phyloP scores from a whole-genome alignment of 1,140 invertebrate species.

The Helicoverpa zea region DNA sequence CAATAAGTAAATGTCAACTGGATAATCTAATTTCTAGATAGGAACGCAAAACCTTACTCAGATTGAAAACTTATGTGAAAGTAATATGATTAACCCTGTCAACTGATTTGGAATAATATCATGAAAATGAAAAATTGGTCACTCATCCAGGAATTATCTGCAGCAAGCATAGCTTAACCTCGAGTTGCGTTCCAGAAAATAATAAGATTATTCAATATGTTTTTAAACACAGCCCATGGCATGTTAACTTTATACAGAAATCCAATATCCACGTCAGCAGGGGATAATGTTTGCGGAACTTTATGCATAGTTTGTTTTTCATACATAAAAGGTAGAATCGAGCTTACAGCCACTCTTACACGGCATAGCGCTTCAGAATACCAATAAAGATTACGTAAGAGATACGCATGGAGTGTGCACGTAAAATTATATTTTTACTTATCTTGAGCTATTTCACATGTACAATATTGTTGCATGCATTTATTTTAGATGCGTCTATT shows the following conservation, averaged over 20 bases:
- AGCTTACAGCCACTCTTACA: constrained; percentile 13
- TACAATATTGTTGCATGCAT: constrained; percentile 14
- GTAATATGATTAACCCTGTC: no score
- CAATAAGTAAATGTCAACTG: constrained; percentile 13
- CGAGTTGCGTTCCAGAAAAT: no score
- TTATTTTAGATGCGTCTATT: no score
- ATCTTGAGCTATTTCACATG: constrained; percentile 17
- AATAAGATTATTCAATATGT: no score
- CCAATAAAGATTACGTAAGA: constrained; percentile 29
- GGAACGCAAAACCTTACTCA: not conserved
- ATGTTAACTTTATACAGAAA: no score
- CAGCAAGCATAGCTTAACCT: no score
- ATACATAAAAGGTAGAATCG: not conserved
- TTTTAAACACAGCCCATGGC: no score
- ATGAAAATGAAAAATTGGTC: no score
- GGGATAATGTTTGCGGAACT: no score
- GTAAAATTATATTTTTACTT: constrained; percentile 31
- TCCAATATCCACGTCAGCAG: no score
- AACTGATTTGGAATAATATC: no score
- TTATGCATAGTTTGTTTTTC: not conserved
- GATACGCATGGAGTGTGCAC: constrained; percentile 18
- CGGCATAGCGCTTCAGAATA: constrained; percentile 19
- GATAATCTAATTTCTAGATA: constrained; percentile 4
- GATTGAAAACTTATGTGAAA: not conserved
- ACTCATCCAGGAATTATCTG: no score